These are phyloP conservation scores for Drosophila atripex DNA, from an alignment of 2,888 invertebrate species.

Conservation along the genomic window DNA sequence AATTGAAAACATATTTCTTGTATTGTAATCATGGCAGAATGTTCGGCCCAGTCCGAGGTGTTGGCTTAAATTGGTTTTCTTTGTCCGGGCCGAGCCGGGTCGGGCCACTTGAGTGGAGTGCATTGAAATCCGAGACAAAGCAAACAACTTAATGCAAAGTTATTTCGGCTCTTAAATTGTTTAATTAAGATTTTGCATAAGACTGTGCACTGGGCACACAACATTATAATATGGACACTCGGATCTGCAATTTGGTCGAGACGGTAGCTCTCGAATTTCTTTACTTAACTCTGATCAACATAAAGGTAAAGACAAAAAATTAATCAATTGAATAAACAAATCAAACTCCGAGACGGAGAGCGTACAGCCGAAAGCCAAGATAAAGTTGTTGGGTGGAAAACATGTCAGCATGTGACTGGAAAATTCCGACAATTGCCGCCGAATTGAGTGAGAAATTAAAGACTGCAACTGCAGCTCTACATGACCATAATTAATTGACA, in stretches of 20 bases:
- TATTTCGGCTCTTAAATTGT: slow-evolving; percentile 22
- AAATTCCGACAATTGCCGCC: slow-evolving; percentile 39
- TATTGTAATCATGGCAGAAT: slow-evolving; percentile 61
- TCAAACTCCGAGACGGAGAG: slow-evolving; percentile 19
- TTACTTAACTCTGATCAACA: slow-evolving; percentile 25
- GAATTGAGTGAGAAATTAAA: slow-evolving; percentile 59
- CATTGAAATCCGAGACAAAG: slow-evolving; percentile 12
- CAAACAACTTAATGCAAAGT: slow-evolving; percentile 26
- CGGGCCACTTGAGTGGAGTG: slow-evolving; percentile 2
- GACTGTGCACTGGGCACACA: slow-evolving; percentile 8
- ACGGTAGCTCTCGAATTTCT: slow-evolving; percentile 3
- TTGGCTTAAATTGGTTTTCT: slow-evolving; percentile 32
- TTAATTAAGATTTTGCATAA: slow-evolving; percentile 33
- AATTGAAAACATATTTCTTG: slow-evolving; percentile 58
- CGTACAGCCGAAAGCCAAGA: slow-evolving; percentile 14
- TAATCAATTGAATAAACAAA: slow-evolving; percentile 65
- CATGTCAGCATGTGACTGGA: slow-evolving; percentile 9
- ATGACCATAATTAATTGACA: slow-evolving; percentile 66
- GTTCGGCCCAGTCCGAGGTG: slow-evolving; percentile 40
- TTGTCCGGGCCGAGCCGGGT: neutral
- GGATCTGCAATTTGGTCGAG: neutral
- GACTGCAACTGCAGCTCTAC: slow-evolving; percentile 14
- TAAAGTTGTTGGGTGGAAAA: slow-evolving; percentile 40
- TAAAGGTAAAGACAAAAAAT: slow-evolving; percentile 39
- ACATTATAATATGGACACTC: slow-evolving; percentile 14